Base-by-base conservation (phyloP, 2,113 vertebrate genomes). In the Colius striatus region DNA sequence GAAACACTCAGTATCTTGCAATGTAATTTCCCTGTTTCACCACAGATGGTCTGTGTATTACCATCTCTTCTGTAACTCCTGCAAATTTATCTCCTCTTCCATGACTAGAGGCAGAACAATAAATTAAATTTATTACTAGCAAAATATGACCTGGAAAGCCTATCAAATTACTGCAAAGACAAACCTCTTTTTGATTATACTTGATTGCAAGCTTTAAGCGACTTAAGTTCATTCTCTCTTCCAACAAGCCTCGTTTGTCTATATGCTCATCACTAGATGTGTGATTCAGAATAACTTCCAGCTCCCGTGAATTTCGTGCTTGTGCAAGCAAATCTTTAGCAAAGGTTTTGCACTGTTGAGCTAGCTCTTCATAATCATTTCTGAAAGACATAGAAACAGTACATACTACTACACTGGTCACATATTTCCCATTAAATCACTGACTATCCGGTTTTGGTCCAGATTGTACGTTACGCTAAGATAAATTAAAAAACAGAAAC, bases 101-200 rank as follows among this genome's bases (percentile, higher is more conserved):
- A 36, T 2, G 10, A 30, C 81, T 61, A 82, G 18, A 87, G 36
- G 43, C 34, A 89, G 50, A 80, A 84, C 20, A 70, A 73, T 4
- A 73, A 85, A 79, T 32, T 27, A 71, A 63, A 60, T 32, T 5
- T 63, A 41, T 88, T 60, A 41, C 26, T 51, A 88, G 27, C 36
- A 71, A 91, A 87, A 76, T 21, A 38, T 0, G 4, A 61, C 25
- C 67, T 0, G 6, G 19, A 55, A 84, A 58, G 29, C 32, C 43
- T 22, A 76, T 72, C 18, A 68, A 79, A 86, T 53, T 32, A 78
- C 55, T 73, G 50, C 65, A 62, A 58, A 91, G 71, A 89, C 98
- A 94, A 82, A 99, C 99, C 99, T 99, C 99, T 94, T 99, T 99
- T 94, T 99, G 99, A 97, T 99, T 99, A 97, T 99, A 99, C 91